Percentiles rank a stretch among this genome's conserved stretches.
These are phyloP conservation scores for Electrophaes corylata DNA, from an alignment of 2,888 invertebrate genomes.

Conservation along the genomic window DNA sequence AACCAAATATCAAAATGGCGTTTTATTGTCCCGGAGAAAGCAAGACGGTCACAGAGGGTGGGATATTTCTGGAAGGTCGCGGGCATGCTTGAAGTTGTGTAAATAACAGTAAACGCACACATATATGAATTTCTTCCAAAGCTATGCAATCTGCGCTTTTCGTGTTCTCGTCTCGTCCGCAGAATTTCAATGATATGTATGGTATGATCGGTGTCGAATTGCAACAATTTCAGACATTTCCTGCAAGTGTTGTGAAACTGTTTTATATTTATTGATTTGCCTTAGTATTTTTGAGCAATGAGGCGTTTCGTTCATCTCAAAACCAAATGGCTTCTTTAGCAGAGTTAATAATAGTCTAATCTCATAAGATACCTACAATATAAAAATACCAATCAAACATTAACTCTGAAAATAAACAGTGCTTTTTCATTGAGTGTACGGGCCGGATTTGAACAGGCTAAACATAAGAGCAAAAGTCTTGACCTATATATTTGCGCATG, in stretches of 20 bases:
- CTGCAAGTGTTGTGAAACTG: background rate
- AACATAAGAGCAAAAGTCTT: conserved; percentile 52
- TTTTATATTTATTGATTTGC: background rate
- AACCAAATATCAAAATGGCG: conserved; percentile 58
- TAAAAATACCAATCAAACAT: conserved; percentile 33
- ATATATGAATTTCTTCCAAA: conserved; percentile 39
- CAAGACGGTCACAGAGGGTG: conserved; percentile 42
- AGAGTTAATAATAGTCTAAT: conserved; percentile 21
- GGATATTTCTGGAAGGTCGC: conserved; percentile 70
- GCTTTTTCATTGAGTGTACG: conserved; percentile 45
- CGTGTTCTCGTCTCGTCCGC: conserved; percentile 22
- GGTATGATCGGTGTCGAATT: conserved; percentile 8
- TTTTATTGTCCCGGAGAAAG: conserved; percentile 62
- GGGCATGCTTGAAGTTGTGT: conserved; percentile 39
- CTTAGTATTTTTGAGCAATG: background rate
- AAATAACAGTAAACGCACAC: conserved; percentile 36
- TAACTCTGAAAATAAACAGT: conserved; percentile 46
- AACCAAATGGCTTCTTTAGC: conserved; percentile 5
- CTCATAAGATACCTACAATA: conserved; percentile 33
- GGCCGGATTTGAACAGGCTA: conserved; percentile 49
- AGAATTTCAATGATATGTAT: conserved; percentile 17
- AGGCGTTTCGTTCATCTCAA: background rate
- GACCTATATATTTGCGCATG: conserved; percentile 48
- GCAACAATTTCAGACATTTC: conserved; percentile 6
- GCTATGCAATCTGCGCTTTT: conserved; percentile 37